These are phyloP conservation scores for Ctenomys sociabilis DNA, from an alignment of 2,113 vertebrate species.

Conservation along the genomic window DNA sequence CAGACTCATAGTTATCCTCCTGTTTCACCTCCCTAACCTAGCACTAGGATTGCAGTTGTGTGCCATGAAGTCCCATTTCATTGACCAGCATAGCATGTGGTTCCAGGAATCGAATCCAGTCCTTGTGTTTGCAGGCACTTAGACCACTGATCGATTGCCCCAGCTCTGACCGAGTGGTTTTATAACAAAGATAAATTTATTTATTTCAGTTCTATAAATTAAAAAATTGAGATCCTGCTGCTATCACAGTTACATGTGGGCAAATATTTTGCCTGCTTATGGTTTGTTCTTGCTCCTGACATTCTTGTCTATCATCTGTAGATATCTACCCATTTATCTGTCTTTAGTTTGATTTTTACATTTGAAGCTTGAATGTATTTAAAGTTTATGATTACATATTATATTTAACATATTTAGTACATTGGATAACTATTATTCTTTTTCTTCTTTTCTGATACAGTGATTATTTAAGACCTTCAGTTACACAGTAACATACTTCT, in stretches of 20 bases:
- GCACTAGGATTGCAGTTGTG: no score
- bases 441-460: neutral
- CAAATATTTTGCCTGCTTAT: neutral
- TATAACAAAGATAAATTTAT: neutral
- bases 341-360: neutral
- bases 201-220: neutral
- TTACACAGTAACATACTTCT: neutral
- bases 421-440: neutral
- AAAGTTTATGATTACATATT: neutral
- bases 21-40: no score
- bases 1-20: no score
- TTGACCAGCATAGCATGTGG: no score
- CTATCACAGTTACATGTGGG: neutral
- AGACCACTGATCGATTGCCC: no score
- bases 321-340: neutral
- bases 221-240: neutral
- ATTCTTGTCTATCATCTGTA: neutral
- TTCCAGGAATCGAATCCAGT: no score
- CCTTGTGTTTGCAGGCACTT: no score
- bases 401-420: neutral
- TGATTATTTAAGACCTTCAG: neutral
- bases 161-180: neutral
- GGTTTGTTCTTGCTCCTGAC: neutral
- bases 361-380: neutral
- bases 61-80: no score